phyloP scores from a whole-genome alignment of 2,888 invertebrate species.

The Agapetus fuscipes region DNA sequence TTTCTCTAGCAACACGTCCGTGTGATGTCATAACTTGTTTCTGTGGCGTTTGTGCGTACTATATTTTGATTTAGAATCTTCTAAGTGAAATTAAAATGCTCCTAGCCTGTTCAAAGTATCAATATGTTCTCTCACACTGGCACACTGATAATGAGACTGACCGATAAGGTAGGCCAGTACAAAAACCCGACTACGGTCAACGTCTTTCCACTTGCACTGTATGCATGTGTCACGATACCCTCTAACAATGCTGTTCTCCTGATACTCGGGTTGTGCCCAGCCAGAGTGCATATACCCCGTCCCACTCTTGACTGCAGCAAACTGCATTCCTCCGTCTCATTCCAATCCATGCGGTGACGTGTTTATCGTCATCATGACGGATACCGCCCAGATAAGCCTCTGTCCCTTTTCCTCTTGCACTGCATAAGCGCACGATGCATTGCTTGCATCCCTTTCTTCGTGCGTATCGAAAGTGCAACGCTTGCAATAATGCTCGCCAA shows the following conservation, averaged over 20 bases:
- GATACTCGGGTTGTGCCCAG: slow-evolving; percentile 14
- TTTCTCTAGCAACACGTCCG: too few species aligned
- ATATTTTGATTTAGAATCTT: too few species aligned
- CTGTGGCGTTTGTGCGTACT: too few species aligned
- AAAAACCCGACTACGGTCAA: too few species aligned
- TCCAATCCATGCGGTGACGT: slow-evolving; percentile 4
- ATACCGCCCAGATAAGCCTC: not conserved
- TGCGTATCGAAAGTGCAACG: not conserved
- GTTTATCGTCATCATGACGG: slow-evolving; percentile 1
- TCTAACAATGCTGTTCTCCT: slow-evolving; percentile 11
- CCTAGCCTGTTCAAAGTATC: too few species aligned
- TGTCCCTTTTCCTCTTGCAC: not conserved
- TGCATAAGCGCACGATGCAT: slow-evolving; percentile 2
- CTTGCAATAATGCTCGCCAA: not conserved
- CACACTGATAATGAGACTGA: too few species aligned
- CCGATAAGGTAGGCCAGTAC: too few species aligned
- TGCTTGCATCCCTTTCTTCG: slow-evolving; percentile 4
- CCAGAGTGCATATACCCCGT: slow-evolving; percentile 13
- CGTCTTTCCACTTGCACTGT: too few species aligned
- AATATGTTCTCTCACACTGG: too few species aligned
- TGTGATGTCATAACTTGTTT: too few species aligned
- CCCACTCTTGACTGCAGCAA: slow-evolving; percentile 6
- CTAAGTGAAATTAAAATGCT: too few species aligned
- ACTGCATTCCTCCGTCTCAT: slow-evolving; percentile 17
- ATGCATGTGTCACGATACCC: slow-evolving; percentile 4